Evolutionary conservation across 2,113 vertebrate genomes (phyloP).

Genomic region (Nicator chloris): DNA sequence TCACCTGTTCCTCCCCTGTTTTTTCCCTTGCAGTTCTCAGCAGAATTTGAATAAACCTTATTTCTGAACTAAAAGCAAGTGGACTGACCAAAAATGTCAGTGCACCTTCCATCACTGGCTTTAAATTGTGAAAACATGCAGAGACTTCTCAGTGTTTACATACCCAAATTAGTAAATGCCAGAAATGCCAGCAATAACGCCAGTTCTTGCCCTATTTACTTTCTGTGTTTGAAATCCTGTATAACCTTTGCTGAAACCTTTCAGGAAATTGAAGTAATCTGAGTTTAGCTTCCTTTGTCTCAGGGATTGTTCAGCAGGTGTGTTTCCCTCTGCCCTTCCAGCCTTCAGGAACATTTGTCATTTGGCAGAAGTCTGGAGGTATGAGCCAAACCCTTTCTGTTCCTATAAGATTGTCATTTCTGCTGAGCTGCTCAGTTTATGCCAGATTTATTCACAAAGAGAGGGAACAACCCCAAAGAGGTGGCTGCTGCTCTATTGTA

Average conservation of each 20-base stretch:
- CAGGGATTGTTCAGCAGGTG: not conserved
- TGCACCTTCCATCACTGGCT: not conserved
- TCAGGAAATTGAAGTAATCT: not conserved
- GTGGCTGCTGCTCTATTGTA: not conserved
- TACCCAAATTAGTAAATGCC: not conserved
- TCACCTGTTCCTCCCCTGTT: not conserved
- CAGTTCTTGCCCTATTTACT: not conserved
- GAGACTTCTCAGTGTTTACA: not conserved
- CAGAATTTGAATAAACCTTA: not conserved
- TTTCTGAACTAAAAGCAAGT: not conserved
- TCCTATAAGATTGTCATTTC: not conserved
- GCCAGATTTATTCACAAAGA: not conserved
- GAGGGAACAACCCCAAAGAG: not conserved
- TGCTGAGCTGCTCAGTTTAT: not conserved
- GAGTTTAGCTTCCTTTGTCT: not conserved
- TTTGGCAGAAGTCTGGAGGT: not conserved
- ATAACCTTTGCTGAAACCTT: constrained; percentile 49
- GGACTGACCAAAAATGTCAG: constrained; percentile 2
- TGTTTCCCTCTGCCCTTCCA: not conserved
- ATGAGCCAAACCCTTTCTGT: not conserved
- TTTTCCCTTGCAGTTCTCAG: not conserved
- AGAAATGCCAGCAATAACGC: constrained; percentile 35
- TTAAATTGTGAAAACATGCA: constrained; percentile 9
- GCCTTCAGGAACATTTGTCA: not conserved
- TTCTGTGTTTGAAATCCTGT: not conserved